Evolutionary conservation across 2,888 invertebrate species (phyloP).

Genomic region (Chalcis sispes): DNA sequence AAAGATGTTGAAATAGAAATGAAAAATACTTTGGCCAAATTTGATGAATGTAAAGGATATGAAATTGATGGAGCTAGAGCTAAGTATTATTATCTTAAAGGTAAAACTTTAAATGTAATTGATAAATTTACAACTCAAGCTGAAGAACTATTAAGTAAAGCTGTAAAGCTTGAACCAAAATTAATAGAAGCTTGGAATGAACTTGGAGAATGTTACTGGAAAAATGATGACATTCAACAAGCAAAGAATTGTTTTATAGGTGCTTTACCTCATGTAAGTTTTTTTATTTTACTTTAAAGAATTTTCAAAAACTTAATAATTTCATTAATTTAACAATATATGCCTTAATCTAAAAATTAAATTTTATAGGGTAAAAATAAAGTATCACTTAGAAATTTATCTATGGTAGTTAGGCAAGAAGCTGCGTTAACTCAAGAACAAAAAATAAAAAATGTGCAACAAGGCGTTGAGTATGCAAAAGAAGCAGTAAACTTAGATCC

Average conservation of each 20-base stretch:
- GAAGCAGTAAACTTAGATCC: conserved; percentile 88
- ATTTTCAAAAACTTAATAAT: conserved; percentile 28
- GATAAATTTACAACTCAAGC: conserved; percentile 83
- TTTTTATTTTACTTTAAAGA: conserved; percentile 22
- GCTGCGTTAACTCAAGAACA: conserved; percentile 77
- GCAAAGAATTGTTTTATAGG: conserved; percentile 90
- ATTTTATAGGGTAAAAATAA: conserved; percentile 83
- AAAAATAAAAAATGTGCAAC: conserved; percentile 80
- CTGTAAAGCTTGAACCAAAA: conserved; percentile 90
- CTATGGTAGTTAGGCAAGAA: conserved; percentile 87
- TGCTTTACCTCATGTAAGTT: conserved; percentile 83
- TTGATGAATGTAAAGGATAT: conserved; percentile 83
- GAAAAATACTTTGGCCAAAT: conserved; percentile 79
- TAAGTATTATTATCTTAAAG: conserved; percentile 84
- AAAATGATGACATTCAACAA: conserved; percentile 87
- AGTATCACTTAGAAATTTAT: conserved; percentile 86
- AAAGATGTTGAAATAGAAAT: conserved; percentile 82
- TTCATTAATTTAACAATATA: background rate
- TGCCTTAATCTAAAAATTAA: background rate
- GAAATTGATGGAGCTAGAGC: conserved; percentile 77
- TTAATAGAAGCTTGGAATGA: conserved; percentile 92
- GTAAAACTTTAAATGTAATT: conserved; percentile 85
- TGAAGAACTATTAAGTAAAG: conserved; percentile 86
- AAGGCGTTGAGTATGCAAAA: conserved; percentile 87
- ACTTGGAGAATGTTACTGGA: conserved; percentile 92